Conservation (phyloP, 2,113 vertebrate species). For the Lasiurus cinereus region DNA sequence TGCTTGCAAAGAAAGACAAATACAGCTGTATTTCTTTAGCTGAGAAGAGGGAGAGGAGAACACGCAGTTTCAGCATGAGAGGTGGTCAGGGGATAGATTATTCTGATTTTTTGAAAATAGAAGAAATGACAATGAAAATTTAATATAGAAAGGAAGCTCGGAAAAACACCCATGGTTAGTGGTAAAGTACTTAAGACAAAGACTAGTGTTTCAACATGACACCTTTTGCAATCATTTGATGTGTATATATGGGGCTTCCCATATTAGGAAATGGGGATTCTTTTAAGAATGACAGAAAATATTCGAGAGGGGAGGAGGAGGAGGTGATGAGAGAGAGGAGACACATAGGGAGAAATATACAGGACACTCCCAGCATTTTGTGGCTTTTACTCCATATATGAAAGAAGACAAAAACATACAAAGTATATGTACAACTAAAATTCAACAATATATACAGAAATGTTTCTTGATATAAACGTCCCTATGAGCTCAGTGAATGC, state of each 20-base stretch:
- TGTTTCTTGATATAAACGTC: slow-evolving; percentile 89
- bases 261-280: slow-evolving; percentile 74
- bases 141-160: slow-evolving; percentile 34
- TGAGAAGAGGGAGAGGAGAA: slow-evolving; percentile 44
- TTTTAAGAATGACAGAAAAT: slow-evolving; percentile 76
- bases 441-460: slow-evolving; percentile 99
- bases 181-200: slow-evolving; percentile 65
- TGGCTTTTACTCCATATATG: slow-evolving; percentile 99
- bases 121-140: slow-evolving; percentile 60
- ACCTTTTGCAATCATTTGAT: slow-evolving; percentile 63
- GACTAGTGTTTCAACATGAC: slow-evolving; percentile 39
- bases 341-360: slow-evolving; percentile 82
- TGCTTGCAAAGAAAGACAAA: slow-evolving; percentile 71
- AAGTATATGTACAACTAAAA: slow-evolving; percentile 99
- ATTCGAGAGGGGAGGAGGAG: background rate
- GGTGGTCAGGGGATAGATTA: background rate
- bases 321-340: slow-evolving; percentile 21
- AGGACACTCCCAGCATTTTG: slow-evolving; percentile 90
- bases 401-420: slow-evolving; percentile 99
- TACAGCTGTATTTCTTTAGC: slow-evolving; percentile 49
- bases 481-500: slow-evolving; percentile 83
- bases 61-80: slow-evolving; percentile 51
- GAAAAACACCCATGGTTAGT: slow-evolving; percentile 29
- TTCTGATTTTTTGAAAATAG: background rate
- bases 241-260: slow-evolving; percentile 60